Percentiles rank a stretch among this genome's conserved stretches.
phyloP scores from a whole-genome alignment of 37 sponge, comb jelly and placozoan species.

The Haliclona indistincta region DNA sequence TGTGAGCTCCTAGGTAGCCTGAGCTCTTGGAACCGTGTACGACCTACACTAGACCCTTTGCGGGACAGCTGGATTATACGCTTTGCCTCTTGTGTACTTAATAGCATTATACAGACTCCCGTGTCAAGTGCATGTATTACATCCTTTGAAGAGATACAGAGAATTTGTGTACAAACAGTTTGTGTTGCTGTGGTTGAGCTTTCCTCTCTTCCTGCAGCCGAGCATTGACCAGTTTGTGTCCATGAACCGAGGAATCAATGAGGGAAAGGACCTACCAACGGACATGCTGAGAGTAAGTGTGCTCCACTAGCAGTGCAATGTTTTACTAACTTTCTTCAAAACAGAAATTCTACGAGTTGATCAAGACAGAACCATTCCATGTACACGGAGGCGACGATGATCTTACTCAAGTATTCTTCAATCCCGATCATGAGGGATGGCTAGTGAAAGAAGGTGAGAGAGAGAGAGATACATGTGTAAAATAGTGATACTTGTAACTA shows the following conservation, averaged over 20 bases:
- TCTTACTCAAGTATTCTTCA: conserved; percentile 82
- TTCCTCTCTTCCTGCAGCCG: conserved; percentile 31
- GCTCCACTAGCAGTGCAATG: background rate
- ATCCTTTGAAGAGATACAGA: too few relatives aligned
- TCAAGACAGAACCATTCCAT: conserved; percentile 65
- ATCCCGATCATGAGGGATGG: conserved; percentile 87
- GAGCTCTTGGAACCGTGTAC: too few relatives aligned
- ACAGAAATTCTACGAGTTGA: conserved; percentile 69
- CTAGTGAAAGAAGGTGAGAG: conserved; percentile 75
- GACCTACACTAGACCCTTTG: too few relatives aligned
- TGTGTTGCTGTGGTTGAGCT: too few relatives aligned
- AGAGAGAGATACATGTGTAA: background rate
- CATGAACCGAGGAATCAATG: conserved; percentile 89
- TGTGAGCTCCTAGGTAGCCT: too few relatives aligned
- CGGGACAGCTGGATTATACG: too few relatives aligned
- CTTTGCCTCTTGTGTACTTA: too few relatives aligned
- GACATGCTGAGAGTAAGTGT: conserved; percentile 76
- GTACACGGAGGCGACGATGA: conserved; percentile 81
- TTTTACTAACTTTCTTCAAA: background rate
- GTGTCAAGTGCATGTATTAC: too few relatives aligned
- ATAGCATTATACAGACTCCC: too few relatives aligned
- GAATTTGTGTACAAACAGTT: too few relatives aligned
- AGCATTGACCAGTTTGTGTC: conserved; percentile 80
- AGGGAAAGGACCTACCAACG: conserved; percentile 82
- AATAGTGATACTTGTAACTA: background rate